phyloP scores from a whole-genome alignment of 2,797 vertebrate species.

The Acrossocheilus wenchowensis region DNA sequence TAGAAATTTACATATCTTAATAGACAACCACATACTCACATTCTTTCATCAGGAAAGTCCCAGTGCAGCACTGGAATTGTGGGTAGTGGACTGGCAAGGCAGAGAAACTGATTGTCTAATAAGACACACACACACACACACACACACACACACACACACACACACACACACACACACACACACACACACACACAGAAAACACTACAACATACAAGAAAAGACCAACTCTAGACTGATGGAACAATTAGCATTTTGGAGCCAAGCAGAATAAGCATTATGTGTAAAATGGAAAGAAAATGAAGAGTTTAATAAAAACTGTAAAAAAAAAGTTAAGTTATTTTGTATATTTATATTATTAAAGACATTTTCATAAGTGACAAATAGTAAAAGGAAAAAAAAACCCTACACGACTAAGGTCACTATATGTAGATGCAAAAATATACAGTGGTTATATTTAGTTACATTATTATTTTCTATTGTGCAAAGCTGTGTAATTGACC shows the following conservation, averaged over 20 bases:
- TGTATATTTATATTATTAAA: neutral
- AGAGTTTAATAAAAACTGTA: neutral
- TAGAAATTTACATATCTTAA: constrained; percentile 67
- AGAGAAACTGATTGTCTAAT: constrained; percentile 57
- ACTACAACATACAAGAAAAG: constrained; percentile 28
- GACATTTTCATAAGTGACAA: neutral
- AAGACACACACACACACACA: constrained; percentile 34
- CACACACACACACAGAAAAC: constrained; percentile 14
- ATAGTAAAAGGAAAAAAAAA: neutral
- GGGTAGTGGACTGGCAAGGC: constrained; percentile 58
- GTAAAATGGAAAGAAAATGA: constrained; percentile 12
- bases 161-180: constrained; percentile 40
- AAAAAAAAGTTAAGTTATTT: neutral
- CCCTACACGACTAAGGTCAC: neutral
- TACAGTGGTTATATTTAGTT: neutral
- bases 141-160: constrained; percentile 37
- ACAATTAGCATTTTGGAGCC: constrained; percentile 46
- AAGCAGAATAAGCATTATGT: constrained; percentile 15
- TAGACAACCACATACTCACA: constrained; percentile 60
- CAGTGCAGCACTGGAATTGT: constrained; percentile 55
- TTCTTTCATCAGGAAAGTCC: constrained; percentile 63
- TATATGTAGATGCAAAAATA: neutral
- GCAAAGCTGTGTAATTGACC: neutral
- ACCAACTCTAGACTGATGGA: constrained; percentile 44
- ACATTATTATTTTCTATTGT: neutral